Evolutionary conservation across 1,140 invertebrate species (phyloP), one percentile per base, ranked within the genome.

Genomic region (Zaprionus inermis): DNA sequence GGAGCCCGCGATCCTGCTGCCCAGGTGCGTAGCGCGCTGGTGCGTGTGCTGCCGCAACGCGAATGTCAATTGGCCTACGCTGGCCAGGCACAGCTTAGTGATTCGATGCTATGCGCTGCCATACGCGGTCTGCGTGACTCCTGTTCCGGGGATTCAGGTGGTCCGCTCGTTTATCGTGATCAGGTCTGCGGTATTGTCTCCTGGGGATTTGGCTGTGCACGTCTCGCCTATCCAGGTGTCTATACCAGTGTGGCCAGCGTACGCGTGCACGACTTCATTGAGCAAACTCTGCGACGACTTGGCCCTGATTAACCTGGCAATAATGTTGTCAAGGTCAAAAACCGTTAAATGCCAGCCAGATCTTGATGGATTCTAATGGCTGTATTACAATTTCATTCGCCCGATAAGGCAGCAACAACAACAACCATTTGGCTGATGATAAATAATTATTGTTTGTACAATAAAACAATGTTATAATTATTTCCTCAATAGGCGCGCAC

Each of bases 191-290:
- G 96, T 36, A 93, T 96, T 55, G 94, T 96, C 0, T 96, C 96
- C 2, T 91, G 91, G 91, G 91, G 91, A 54, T 86, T 91, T 16
- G 91, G 91, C 7, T 97, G 96, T 86, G 96, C 94, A 0, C 92
- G 95, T 41, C 86, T 94, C 0, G 93, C 93, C 2, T 96, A 94
- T 88, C 96, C 96, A 3, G 96, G 97, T 12, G 96, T 97, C 0
- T 97, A 97, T 84, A 97, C 96, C 0, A 94, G 95, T 72, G 94
- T 97, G 1, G 95, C 95, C 20, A 91, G 86, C 58, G 12, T 11
- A 2, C 76, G 83, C 20, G 81, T 91, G 6, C 58, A 57, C 2
- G 11, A 20, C 1, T 91, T 91, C 28, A 81, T 91, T 54, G 58
- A 70, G 24, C 59, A 77, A 60, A 90, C 70, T 0, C 24, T 73